Percentiles rank a stretch among this genome's conserved stretches.
These are phyloP conservation scores for Aeoliscus strigatus DNA, from an alignment of 2,797 vertebrate genomes.

Conservation along the genomic window DNA sequence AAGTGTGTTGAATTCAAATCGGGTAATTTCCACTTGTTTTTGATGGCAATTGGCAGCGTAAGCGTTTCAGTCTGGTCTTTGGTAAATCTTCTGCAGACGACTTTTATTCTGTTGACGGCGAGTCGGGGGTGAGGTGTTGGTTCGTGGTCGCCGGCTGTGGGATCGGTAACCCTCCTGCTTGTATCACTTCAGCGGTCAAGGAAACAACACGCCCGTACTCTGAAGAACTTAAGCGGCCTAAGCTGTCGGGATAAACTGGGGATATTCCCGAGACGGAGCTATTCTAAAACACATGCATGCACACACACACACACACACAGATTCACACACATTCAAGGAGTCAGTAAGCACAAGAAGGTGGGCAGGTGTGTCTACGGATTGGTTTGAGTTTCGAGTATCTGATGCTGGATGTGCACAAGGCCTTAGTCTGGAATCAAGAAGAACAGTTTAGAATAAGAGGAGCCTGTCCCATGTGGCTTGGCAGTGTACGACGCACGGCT, in stretches of 20 bases:
- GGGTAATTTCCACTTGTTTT: slow-evolving; percentile 65
- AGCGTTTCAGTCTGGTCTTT: slow-evolving; percentile 73
- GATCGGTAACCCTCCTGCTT: slow-evolving; percentile 50
- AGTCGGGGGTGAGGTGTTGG: slow-evolving; percentile 25
- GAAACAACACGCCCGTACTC: slow-evolving; percentile 62
- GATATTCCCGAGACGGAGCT: slow-evolving; percentile 69
- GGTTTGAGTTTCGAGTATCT: no score
- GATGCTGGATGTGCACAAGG: slow-evolving; percentile 17
- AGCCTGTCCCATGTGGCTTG: slow-evolving; percentile 72
- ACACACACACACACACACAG: slow-evolving; percentile 17
- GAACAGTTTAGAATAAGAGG: slow-evolving; percentile 46
- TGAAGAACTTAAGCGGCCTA: slow-evolving; percentile 71
- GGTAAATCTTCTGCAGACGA: slow-evolving; percentile 64
- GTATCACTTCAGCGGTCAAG: slow-evolving; percentile 58
- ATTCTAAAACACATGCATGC: slow-evolving; percentile 52
- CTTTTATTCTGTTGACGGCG: slow-evolving; percentile 39
- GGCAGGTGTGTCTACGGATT: slow-evolving; percentile 38
- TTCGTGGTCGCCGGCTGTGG: slow-evolving; percentile 17
- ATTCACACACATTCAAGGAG: slow-evolving; percentile 21
- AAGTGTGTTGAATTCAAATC: no score
- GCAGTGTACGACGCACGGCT: slow-evolving; percentile 79
- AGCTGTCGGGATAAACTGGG: slow-evolving; percentile 71
- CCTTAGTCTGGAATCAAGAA: slow-evolving; percentile 40
- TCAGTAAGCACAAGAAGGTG: slow-evolving; percentile 37
- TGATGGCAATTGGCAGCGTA: slow-evolving; percentile 77